These are phyloP conservation scores for Astur gentilis DNA, from an alignment of 2,113 vertebrate genomes.

Conservation along the genomic window DNA sequence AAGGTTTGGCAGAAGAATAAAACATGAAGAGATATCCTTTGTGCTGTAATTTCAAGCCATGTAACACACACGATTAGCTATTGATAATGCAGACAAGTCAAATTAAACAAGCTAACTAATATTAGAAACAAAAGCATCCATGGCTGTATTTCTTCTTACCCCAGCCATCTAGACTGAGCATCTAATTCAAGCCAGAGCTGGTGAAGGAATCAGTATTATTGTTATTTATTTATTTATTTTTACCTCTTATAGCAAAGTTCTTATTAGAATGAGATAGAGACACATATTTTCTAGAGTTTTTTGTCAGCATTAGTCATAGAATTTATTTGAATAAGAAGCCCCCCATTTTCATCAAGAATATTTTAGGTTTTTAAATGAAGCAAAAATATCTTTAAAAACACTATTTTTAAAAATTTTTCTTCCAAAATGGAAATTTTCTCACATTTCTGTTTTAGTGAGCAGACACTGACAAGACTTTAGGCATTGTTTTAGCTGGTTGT, in stretches of 20 bases:
- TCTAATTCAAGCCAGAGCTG: neutral
- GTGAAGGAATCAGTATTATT: neutral
- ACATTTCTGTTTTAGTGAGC: neutral
- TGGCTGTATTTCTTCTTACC: neutral
- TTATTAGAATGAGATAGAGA: neutral
- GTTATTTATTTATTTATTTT: neutral
- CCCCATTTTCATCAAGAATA: neutral
- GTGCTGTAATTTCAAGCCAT: constrained; percentile 14
- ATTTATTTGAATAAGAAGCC: neutral
- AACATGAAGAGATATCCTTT: neutral
- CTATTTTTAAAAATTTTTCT: neutral
- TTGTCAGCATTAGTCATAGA: neutral
- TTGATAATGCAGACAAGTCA: neutral
- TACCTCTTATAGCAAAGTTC: neutral
- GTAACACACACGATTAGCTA: constrained; percentile 2
- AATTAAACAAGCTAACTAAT: neutral
- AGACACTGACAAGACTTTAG: neutral
- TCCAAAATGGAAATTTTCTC: neutral
- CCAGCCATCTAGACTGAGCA: neutral
- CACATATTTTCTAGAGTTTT: neutral
- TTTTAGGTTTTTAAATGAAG: neutral
- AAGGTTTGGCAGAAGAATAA: constrained; percentile 26
- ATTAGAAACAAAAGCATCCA: neutral
- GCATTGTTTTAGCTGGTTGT: neutral
- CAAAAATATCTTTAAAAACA: neutral